phyloP scores from a whole-genome alignment of 1,140 invertebrate species.

The Plutomurus gul region DNA sequence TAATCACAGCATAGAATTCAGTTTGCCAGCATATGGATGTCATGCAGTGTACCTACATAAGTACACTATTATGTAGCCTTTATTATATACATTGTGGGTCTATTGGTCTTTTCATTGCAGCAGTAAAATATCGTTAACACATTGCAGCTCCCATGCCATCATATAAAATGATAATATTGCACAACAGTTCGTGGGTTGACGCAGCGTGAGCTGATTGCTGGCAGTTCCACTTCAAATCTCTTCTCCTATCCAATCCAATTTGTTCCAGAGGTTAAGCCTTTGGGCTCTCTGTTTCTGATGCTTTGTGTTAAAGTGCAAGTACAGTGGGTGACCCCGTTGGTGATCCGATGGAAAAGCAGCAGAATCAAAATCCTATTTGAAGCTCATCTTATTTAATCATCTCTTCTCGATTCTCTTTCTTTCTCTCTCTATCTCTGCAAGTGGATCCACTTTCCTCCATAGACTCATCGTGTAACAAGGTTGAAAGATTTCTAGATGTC shows the following conservation, averaged over 20 bases:
- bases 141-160: background rate
- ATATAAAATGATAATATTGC: background rate
- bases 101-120: background rate
- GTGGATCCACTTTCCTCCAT: background rate
- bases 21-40: no score
- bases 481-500: no score
- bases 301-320: no score
- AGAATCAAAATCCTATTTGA: slow-evolving; percentile 21
- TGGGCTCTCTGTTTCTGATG: background rate
- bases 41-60: no score
- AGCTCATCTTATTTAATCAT: slow-evolving; percentile 27
- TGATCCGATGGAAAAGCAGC: background rate
- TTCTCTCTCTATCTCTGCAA: no score
- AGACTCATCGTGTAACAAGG: no score
- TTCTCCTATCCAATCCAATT: slow-evolving; percentile 5
- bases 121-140: background rate
- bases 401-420: no score
- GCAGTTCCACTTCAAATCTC: background rate
- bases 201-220: background rate
- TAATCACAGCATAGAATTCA: no score
- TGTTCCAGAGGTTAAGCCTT: background rate
- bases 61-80: no score
- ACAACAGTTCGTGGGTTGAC: background rate
- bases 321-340: background rate
- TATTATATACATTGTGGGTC: no score